Evolutionary conservation across 2,113 vertebrate species (phyloP).

Genomic region (Holacanthus passer): DNA sequence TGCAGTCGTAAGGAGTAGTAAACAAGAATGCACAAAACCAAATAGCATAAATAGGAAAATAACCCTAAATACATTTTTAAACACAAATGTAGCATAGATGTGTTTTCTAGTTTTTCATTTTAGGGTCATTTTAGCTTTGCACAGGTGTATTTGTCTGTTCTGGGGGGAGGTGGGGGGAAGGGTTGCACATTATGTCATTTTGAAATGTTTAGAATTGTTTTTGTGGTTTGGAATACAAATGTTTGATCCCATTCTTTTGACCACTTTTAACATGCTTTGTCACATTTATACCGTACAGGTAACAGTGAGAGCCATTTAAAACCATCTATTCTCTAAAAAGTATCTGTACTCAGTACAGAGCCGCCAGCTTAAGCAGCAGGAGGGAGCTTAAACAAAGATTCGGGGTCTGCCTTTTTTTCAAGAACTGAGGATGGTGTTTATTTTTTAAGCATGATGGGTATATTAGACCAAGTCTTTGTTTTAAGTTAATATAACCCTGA

Average conservation of each 20-base stretch:
- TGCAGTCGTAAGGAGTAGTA: not conserved
- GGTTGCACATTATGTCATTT: constrained; percentile 48
- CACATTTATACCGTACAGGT: constrained; percentile 99
- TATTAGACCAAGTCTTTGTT: constrained; percentile 54
- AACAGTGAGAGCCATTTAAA: constrained; percentile 99
- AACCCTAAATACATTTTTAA: not conserved
- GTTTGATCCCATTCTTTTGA: constrained; percentile 85
- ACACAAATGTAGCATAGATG: not conserved
- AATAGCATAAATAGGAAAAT: constrained; percentile 3
- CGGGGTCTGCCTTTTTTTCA: constrained; percentile 92
- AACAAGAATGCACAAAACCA: not conserved
- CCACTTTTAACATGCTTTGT: constrained; percentile 99
- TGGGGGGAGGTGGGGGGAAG: constrained; percentile 22
- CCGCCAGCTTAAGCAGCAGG: constrained; percentile 96
- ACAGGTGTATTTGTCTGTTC: constrained; percentile 62
- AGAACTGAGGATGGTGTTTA: constrained; percentile 90
- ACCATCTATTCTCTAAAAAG: constrained; percentile 98
- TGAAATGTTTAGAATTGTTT: constrained; percentile 75
- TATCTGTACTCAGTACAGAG: constrained; percentile 98
- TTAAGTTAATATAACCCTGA: constrained; percentile 74
- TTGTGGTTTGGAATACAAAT: constrained; percentile 84
- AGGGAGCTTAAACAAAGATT: constrained; percentile 98
- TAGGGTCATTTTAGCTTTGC: constrained; percentile 58
- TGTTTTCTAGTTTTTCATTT: constrained; percentile 17
- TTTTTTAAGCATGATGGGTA: constrained; percentile 87